phyloP scores from a whole-genome alignment of 2,888 invertebrate species.

The Timema cristinae region DNA sequence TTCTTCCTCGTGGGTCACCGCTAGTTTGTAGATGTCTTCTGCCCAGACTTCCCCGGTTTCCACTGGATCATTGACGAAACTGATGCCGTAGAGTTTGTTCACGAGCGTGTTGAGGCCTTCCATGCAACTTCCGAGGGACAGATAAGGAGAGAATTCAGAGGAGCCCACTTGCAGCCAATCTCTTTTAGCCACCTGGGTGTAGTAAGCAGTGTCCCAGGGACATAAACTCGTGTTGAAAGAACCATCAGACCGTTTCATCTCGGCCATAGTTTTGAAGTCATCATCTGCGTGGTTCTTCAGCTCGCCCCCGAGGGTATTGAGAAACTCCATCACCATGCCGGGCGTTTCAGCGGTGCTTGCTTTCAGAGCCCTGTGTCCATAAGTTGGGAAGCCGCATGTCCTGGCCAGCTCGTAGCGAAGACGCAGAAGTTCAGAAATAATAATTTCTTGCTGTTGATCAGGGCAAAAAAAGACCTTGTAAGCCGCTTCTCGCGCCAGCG shows the following conservation, averaged over 20 bases:
- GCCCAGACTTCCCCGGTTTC: slow-evolving; percentile 82
- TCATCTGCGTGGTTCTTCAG: slow-evolving; percentile 62
- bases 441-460: slow-evolving; percentile 67
- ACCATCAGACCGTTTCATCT: slow-evolving; percentile 59
- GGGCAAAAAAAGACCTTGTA: slow-evolving; percentile 82
- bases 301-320: slow-evolving; percentile 68
- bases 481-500: slow-evolving; percentile 78
- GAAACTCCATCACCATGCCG: slow-evolving; percentile 71
- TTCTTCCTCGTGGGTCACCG: slow-evolving; percentile 74
- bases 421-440: slow-evolving; percentile 67
- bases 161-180: slow-evolving; percentile 65
- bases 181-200: slow-evolving; percentile 68
- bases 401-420: slow-evolving; percentile 76
- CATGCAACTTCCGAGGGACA: slow-evolving; percentile 93
- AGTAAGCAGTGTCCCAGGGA: slow-evolving; percentile 88
- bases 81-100: slow-evolving; percentile 75
- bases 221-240: slow-evolving; percentile 36
- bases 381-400: slow-evolving; percentile 85
- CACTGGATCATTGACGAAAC: slow-evolving; percentile 66
- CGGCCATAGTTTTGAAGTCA: slow-evolving; percentile 74
- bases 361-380: slow-evolving; percentile 83
- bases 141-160: slow-evolving; percentile 76
- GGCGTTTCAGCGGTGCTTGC: slow-evolving; percentile 84
- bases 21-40: slow-evolving; percentile 84
- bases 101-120: slow-evolving; percentile 92